Percentiles rank a stretch among this genome's conserved stretches.
phyloP scores from a whole-genome alignment of 92 coral and sea anemone species.

The Siderastrea siderea region DNA sequence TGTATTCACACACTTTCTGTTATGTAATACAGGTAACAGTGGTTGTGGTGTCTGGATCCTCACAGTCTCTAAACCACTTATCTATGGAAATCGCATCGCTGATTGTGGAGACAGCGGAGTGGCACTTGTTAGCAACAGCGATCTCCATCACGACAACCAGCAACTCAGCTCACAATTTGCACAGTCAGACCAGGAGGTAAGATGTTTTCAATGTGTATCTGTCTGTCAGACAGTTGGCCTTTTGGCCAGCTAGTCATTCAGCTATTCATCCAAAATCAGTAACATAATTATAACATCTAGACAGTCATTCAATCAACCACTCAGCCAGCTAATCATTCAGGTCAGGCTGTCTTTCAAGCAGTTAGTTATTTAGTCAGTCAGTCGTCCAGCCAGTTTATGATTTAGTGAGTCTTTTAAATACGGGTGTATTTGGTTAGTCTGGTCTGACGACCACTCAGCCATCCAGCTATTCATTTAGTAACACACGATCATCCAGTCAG shows the following conservation, averaged over 20 bases:
- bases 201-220: not conserved
- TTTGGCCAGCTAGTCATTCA: no score
- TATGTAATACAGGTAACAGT: slow-evolving; percentile 78
- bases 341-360: not conserved
- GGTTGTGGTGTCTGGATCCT: slow-evolving; percentile 98
- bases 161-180: slow-evolving; percentile 93
- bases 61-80: slow-evolving; percentile 91
- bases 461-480: not conserved
- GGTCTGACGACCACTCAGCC: not conserved
- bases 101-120: slow-evolving; percentile 96
- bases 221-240: no score
- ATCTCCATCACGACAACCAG: slow-evolving; percentile 94
- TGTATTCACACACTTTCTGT: not conserved
- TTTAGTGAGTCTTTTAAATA: not conserved
- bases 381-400: no score
- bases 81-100: slow-evolving; percentile 91
- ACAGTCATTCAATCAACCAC: no score
- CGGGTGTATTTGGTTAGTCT: not conserved
- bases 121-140: slow-evolving; percentile 94
- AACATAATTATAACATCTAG: no score
- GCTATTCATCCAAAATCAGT: no score
- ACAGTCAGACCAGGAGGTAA: slow-evolving; percentile 97
- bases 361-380: no score
- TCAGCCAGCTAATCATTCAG: not conserved
- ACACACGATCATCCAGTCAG: not conserved